Base-by-base conservation (phyloP, 2,888 invertebrate genomes). In the Drosophila mimica region DNA sequence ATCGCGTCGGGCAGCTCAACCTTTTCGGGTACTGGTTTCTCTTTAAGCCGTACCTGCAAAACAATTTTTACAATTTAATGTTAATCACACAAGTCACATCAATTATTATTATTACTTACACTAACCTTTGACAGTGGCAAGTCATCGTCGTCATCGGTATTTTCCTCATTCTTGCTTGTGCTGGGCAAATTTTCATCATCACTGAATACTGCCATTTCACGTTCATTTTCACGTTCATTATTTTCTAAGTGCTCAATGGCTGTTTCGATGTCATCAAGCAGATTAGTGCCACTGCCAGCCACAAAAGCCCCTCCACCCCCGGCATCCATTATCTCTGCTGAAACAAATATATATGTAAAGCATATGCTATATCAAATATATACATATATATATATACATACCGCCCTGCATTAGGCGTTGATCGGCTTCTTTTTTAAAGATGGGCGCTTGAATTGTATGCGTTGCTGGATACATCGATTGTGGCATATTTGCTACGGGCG, bases 51-150 rank as follows among this genome's bases (percentile, higher is more conserved):
- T 34, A 93, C 93, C 93, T 92, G 52, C 3, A 76, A 64, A 59
- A 46, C 17, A 8, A 28, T 11, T 4, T 31, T 11, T 8, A 36
- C 28, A 15, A 4, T 46, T 51, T 17, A 11, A 0, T 49, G 8
- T 36, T 11, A 48, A 34, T 15, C 1, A 31, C 17, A 34, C 8
- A 8, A 9, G 13, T 20, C 0, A 11, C 7, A 17, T 25, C 0
- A 20, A 25, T 31, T 8, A 17, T 6, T 8, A 17, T 6, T 0
- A 11, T 30, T 43, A 20, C 15, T 13, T 43, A n/a, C 17, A 53
- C 75, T 94, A 40, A 97, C 96, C 93, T 97, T 96, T 3, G 97
- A 96, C 33, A 97, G 91, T 11, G 97, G 97, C 80, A 97, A 94
- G 91, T 97, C 97, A 85, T 97, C 97, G 66, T 93, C 93, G 64